These are phyloP conservation scores for Syngnathus rostellatus DNA, from an alignment of 2,797 vertebrate species.

Conservation along the genomic window DNA sequence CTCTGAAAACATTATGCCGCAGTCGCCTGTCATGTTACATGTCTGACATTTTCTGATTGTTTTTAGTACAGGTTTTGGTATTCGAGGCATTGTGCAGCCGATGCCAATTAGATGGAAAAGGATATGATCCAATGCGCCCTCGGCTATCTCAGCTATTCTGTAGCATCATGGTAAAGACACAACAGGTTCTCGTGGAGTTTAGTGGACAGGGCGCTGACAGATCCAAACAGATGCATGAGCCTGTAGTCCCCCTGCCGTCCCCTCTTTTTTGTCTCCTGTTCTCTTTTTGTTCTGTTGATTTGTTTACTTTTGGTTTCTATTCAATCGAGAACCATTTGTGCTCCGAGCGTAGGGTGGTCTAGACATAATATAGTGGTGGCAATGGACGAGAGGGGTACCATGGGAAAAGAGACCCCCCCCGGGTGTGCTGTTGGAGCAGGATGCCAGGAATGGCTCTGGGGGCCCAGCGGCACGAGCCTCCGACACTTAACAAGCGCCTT, in stretches of 20 bases:
- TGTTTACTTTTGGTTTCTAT: conserved; percentile 69
- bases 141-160: conserved; percentile 7
- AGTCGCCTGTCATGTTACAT: not conserved
- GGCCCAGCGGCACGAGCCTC: conserved; percentile 69
- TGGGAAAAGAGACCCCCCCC: conserved; percentile 51
- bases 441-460: conserved; percentile 63
- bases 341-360: conserved; percentile 24
- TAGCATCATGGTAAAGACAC: conserved; percentile 5
- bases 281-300: conserved; percentile 61
- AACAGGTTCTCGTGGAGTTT: conserved; percentile 12
- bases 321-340: conserved; percentile 49
- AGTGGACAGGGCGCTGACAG: conserved; percentile 40
- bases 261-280: conserved; percentile 35
- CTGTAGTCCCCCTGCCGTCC: conserved; percentile 14
- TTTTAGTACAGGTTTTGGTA: conserved; percentile 1
- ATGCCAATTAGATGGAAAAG: conserved; percentile 10
- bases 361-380: conserved; percentile 66
- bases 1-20: not conserved
- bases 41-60: conserved; percentile 8
- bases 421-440: conserved; percentile 46
- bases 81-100: not conserved
- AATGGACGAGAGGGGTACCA: conserved; percentile 50
- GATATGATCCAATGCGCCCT: conserved; percentile 5
- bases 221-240: conserved; percentile 56
- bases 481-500: conserved; percentile 71